Evolutionary conservation across 2,113 vertebrate species (phyloP).

Genomic region (Tinamus guttatus): DNA sequence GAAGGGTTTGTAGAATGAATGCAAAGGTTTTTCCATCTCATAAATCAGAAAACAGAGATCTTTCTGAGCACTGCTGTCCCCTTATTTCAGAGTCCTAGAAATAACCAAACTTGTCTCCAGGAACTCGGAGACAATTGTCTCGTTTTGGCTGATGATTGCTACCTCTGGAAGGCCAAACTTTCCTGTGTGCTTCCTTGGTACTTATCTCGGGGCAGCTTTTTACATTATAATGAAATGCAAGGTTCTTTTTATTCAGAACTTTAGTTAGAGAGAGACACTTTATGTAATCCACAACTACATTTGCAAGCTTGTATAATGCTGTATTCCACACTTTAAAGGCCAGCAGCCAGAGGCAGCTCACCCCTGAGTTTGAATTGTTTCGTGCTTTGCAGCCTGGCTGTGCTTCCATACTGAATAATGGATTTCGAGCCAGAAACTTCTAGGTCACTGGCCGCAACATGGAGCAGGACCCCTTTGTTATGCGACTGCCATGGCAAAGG

Average conservation of each 20-base stretch:
- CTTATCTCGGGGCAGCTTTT: background rate
- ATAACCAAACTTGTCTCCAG: background rate
- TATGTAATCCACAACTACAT: background rate
- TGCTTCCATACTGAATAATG: background rate
- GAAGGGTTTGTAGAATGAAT: too few species aligned
- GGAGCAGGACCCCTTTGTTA: background rate
- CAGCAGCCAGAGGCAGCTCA: background rate
- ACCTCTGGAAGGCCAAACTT: background rate
- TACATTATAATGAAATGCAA: background rate
- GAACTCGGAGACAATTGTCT: too few species aligned
- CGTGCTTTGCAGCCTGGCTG: background rate
- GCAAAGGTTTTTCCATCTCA: background rate
- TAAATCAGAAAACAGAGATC: background rate
- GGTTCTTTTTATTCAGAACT: background rate
- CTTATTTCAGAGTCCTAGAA: background rate
- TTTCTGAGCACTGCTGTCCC: background rate
- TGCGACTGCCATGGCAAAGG: background rate
- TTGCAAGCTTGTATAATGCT: background rate
- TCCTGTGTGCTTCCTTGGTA: background rate
- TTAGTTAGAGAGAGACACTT: background rate
- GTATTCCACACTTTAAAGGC: background rate
- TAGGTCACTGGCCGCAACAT: background rate
- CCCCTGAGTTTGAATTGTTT: background rate
- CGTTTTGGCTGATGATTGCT: background rate
- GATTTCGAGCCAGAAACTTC: background rate